A percentile compares a stretch with the other conserved stretches of the same genome.
Evolutionary conservation across 2,113 vertebrate species (phyloP).

Genomic region (Siphamia tubifer): DNA sequence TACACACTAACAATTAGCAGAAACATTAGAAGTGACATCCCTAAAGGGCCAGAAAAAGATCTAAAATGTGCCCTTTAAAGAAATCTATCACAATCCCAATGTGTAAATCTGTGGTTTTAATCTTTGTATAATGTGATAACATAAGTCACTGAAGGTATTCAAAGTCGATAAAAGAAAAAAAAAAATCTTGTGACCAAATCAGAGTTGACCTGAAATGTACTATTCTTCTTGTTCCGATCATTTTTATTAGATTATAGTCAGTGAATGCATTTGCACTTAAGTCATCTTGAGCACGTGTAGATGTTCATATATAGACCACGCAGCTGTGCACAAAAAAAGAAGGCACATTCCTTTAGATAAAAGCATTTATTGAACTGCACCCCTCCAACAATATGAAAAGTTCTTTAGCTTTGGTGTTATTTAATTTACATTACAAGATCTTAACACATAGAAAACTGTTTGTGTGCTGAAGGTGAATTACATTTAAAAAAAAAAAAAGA

Average conservation of each 20-base stretch:
- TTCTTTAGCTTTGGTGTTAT: conserved; percentile 52
- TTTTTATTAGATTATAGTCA: neutral
- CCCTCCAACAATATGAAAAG: conserved; percentile 29
- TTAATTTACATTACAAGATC: conserved; percentile 19
- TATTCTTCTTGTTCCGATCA: neutral
- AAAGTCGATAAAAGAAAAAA: neutral
- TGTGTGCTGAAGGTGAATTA: conserved; percentile 12
- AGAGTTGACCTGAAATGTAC: neutral
- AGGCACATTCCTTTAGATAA: neutral
- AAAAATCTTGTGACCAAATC: neutral
- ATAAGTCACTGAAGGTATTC: neutral
- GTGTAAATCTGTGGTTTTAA: too few species aligned
- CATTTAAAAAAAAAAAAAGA: neutral
- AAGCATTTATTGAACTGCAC: conserved; percentile 53
- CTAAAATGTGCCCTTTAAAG: neutral
- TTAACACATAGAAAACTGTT: conserved; percentile 8
- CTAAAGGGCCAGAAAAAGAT: conserved; percentile 23
- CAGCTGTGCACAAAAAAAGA: neutral
- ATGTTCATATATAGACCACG: too few species aligned
- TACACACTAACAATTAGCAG: conserved; percentile 30
- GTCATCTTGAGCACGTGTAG: too few species aligned
- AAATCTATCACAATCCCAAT: conserved; percentile 7
- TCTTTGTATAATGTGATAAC: neutral
- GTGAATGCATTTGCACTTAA: neutral
- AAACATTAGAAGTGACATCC: neutral